These are phyloP conservation scores for Ormyrus nitidulus DNA, from an alignment of 2,888 invertebrate genomes.

Conservation along the genomic window DNA sequence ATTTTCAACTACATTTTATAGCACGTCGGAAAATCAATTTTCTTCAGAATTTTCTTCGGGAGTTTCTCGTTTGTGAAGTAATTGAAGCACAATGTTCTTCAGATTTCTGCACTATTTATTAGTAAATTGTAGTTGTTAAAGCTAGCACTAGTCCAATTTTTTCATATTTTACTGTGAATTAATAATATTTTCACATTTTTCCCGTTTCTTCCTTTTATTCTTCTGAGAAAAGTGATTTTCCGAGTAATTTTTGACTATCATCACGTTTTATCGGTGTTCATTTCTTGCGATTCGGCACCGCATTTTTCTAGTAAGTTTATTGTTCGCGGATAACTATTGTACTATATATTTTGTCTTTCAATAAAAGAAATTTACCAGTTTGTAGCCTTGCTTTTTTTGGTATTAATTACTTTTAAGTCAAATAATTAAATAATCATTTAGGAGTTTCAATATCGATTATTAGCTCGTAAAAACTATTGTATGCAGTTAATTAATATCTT, in stretches of 20 bases:
- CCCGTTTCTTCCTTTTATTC: slow-evolving; percentile 26
- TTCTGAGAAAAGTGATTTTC: slow-evolving; percentile 51
- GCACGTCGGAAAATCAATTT: slow-evolving; percentile 53
- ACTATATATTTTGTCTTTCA: slow-evolving; percentile 69
- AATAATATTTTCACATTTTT: slow-evolving; percentile 26
- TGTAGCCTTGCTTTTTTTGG: slow-evolving; percentile 53
- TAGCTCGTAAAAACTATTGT: not conserved
- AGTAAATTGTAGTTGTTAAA: slow-evolving; percentile 44
- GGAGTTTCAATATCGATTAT: not conserved
- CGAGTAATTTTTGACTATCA: slow-evolving; percentile 43
- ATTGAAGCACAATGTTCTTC: slow-evolving; percentile 23
- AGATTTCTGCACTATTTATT: slow-evolving; percentile 24
- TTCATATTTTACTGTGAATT: slow-evolving; percentile 25
- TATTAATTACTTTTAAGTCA: slow-evolving; percentile 16
- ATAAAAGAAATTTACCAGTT: slow-evolving; percentile 63
- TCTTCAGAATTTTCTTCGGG: slow-evolving; percentile 31
- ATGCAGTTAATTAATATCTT: slow-evolving; percentile 4
- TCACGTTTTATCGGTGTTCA: slow-evolving; percentile 44
- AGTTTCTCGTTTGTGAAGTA: slow-evolving; percentile 7
- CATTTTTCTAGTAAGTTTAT: slow-evolving; percentile 56
- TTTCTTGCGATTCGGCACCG: slow-evolving; percentile 39
- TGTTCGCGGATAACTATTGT: slow-evolving; percentile 57
- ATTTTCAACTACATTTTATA: slow-evolving; percentile 43
- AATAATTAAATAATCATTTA: slow-evolving; percentile 4
- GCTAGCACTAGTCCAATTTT: slow-evolving; percentile 40